phyloP scores from a whole-genome alignment of 2,888 invertebrate species.

The Mycalesis mineus region DNA sequence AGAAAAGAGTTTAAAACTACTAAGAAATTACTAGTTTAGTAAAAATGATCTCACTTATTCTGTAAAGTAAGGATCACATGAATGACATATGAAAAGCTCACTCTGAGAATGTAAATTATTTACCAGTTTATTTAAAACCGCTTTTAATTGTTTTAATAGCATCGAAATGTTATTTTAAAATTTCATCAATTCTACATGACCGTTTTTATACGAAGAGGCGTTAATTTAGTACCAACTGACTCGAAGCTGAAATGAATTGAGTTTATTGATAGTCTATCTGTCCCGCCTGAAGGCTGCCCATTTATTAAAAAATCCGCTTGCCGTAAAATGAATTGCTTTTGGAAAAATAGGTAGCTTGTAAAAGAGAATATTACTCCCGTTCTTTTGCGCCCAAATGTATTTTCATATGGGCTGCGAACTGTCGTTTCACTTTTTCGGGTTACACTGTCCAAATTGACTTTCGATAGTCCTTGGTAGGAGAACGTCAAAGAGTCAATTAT shows the following conservation, averaged over 20 bases:
- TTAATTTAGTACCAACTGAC: slow-evolving; percentile 13
- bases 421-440: neutral
- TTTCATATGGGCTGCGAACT: neutral
- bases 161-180: too few relatives aligned
- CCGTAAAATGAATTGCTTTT: slow-evolving; percentile 16
- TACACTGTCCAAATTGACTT: neutral
- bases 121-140: too few relatives aligned
- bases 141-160: too few relatives aligned
- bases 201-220: slow-evolving; percentile 3
- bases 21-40: too few relatives aligned
- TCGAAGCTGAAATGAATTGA: slow-evolving; percentile 16
- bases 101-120: too few relatives aligned
- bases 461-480: neutral
- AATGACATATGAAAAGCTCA: too few relatives aligned
- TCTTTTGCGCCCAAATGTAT: neutral
- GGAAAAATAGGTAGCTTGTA: slow-evolving; percentile 3
- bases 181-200: neutral
- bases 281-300: slow-evolving; percentile 9
- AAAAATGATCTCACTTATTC: too few relatives aligned
- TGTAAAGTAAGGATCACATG: too few relatives aligned
- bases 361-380: slow-evolving; percentile 4
- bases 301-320: slow-evolving; percentile 21
- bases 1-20: too few relatives aligned
- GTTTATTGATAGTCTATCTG: slow-evolving; percentile 23
- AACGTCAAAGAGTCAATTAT: neutral